Evolutionary conservation across 2,888 invertebrate species (phyloP), one percentile per base, ranked within the genome.

Genomic region (Spodoptera littoralis): DNA sequence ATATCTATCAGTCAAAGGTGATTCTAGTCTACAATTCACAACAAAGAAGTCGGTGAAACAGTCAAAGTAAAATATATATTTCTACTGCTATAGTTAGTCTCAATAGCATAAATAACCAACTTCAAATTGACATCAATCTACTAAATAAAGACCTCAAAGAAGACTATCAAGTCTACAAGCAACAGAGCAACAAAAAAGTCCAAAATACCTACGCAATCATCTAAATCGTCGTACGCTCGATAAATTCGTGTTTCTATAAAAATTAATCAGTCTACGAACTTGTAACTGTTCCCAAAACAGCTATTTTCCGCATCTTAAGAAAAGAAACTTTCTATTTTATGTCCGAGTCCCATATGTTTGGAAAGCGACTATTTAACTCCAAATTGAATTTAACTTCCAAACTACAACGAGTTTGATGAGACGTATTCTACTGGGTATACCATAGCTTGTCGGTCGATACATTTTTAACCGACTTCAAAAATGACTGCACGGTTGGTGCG

Each of bases 381-480:
- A 64, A 79, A 79, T 79, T 69, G 77, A 79, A 77, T 79, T 75
- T 64, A 65, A 79, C 61, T 79, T 77, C 65, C 54, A 27, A 52
- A 11, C 65, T 63, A 69, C 36, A 36, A 8, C 8, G 36, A 36
- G 36, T 36, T 36, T 36, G 36, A 36, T 36, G 36, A 36, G 6
- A 36, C 36, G 36, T 36, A 36, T 36, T 36, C 36, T 36, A 36
- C 36, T 9, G 36, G 36, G 36, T 36, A 36, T 36, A 36, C 6
- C 36, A 8, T 36, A 36, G 36, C 6, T 36, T 6, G 30, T 36
- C 30, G 6, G 4, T 36, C 30, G 30, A 36, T 36, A 36, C 4
- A 36, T 9, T 36, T 36, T 36, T 18, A 18, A 18, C 18, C 18
- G 18, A 2, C 18, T 18, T 18, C 18, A 18, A 18, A n/a, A n/a